Evolutionary conservation across 2,113 vertebrate genomes (phyloP).

Genomic region (Aramus guarauna): DNA sequence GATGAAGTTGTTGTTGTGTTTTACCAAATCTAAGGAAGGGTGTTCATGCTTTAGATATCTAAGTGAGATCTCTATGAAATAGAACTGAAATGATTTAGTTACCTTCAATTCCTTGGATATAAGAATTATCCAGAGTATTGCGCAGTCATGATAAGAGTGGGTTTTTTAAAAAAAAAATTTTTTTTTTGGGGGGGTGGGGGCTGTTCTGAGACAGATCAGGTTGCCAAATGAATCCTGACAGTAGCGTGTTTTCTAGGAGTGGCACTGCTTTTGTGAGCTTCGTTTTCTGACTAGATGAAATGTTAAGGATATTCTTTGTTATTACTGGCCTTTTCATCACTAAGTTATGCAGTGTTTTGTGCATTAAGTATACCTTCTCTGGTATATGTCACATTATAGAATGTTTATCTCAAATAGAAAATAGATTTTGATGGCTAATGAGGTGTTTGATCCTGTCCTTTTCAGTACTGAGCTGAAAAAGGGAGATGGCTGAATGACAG

Average conservation of each 20-base stretch:
- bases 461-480: neutral
- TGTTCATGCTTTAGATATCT: neutral
- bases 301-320: neutral
- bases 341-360: neutral
- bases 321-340: neutral
- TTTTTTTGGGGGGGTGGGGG: neutral
- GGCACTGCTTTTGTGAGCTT: neutral
- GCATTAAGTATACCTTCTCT: neutral
- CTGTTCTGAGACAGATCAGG: neutral
- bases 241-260: neutral
- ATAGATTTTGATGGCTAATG: neutral
- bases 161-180: neutral
- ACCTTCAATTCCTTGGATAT: neutral
- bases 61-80: neutral
- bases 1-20: neutral
- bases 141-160: fast-evolving
- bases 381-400: neutral
- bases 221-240: neutral
- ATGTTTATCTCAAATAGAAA: neutral
- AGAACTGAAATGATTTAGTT: neutral
- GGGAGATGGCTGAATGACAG: neutral
- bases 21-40: neutral
- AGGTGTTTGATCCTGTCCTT: neutral
- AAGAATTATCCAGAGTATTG: neutral
- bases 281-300: neutral